Conservation (phyloP, 2,888 invertebrate genomes). For the Allolobophora icterica region DNA sequence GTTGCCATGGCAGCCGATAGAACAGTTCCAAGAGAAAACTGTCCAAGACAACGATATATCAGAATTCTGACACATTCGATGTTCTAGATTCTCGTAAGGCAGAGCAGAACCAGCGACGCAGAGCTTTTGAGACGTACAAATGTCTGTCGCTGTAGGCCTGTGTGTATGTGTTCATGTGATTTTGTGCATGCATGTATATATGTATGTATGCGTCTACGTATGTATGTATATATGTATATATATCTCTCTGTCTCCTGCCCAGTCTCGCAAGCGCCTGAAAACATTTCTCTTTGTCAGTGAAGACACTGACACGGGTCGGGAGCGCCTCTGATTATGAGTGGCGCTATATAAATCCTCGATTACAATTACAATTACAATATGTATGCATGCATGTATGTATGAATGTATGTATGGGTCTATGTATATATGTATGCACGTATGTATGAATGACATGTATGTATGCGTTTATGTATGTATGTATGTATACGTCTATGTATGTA, state of each 20-base stretch:
- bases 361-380: no score
- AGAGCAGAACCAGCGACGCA: not conserved
- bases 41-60: not conserved
- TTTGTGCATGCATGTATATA: no score
- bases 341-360: no score
- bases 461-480: no score
- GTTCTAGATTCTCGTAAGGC: not conserved
- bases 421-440: no score
- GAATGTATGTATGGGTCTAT: no score
- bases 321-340: no score
- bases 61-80: constrained; percentile 17
- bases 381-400: no score
- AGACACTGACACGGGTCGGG: no score
- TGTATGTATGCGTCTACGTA: not conserved
- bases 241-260: not conserved
- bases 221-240: not conserved
- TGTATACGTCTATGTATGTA: no score
- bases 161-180: not conserved
- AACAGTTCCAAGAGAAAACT: not conserved
- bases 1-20: not conserved
- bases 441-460: not conserved
- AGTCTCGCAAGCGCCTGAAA: no score
- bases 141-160: not conserved
- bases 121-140: not conserved
- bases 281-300: no score